These are phyloP conservation scores for Mormyrus hasselquistii DNA, from an alignment of 2,797 vertebrate species.

Conservation along the genomic window DNA sequence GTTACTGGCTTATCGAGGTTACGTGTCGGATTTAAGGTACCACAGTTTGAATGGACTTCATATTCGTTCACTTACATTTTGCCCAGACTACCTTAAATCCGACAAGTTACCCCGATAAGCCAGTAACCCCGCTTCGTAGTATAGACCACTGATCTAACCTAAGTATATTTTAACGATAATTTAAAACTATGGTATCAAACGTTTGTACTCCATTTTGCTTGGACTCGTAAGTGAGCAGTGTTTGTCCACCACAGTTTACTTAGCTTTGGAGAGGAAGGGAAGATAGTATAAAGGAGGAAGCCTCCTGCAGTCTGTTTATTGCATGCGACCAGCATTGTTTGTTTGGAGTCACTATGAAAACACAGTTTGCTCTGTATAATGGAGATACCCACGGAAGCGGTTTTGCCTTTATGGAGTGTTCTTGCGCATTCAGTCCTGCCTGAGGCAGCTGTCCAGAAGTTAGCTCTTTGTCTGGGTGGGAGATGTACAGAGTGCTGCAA, in stretches of 20 bases:
- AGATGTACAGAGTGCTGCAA: neutral
- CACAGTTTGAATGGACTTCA: no score
- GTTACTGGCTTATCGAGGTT: no score
- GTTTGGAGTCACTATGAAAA: neutral
- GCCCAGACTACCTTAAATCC: no score
- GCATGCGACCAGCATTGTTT: neutral
- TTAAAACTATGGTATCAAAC: neutral
- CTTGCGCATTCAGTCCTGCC: conserved; percentile 2
- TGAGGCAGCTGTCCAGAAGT: neutral
- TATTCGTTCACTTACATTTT: no score
- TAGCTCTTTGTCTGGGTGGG: neutral
- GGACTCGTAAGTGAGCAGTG: neutral
- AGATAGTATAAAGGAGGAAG: neutral
- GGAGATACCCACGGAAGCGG: neutral
- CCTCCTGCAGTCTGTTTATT: neutral
- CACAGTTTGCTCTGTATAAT: neutral
- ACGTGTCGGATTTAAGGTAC: no score
- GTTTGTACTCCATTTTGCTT: neutral
- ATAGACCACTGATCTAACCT: neutral
- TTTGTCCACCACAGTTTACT: neutral
- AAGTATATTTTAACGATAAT: neutral
- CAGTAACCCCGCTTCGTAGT: no score
- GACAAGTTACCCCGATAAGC: no score
- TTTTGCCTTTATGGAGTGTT: neutral
- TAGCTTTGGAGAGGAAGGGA: neutral